Evolutionary conservation across 2,888 invertebrate species (phyloP).

Genomic region (Drosophila subsilvestris): DNA sequence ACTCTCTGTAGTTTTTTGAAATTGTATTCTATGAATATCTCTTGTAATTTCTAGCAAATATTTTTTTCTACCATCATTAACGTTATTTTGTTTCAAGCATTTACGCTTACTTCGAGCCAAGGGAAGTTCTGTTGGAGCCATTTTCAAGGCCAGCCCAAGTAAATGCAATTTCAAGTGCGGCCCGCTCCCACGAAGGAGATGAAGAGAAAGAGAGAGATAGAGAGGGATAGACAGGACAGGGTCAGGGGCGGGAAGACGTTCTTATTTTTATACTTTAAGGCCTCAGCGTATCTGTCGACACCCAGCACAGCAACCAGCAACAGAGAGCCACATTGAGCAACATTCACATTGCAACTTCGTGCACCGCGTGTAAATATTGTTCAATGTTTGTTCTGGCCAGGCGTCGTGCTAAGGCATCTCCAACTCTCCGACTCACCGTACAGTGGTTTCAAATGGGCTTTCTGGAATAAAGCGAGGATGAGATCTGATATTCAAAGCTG

Average conservation of each 20-base stretch:
- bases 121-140: conserved; percentile 29
- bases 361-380: conserved; percentile 79
- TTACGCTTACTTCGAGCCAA: conserved; percentile 25
- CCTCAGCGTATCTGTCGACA: conserved; percentile 71
- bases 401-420: conserved; percentile 46
- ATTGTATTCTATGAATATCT: too few relatives aligned
- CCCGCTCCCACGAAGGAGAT: conserved; percentile 47
- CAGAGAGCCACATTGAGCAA: conserved; percentile 36
- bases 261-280: conserved; percentile 76
- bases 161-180: conserved; percentile 64
- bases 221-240: conserved; percentile 5
- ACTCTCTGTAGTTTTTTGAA: too few relatives aligned
- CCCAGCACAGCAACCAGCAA: conserved; percentile 52
- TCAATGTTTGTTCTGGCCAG: conserved; percentile 77
- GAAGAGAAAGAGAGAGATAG: conserved; percentile 16
- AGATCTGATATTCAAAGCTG: too few relatives aligned
- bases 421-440: conserved; percentile 21
- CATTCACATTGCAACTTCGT: conserved; percentile 78
- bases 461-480: not conserved
- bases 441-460: conserved; percentile 9
- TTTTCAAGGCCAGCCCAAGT: conserved; percentile 69
- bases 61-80: not conserved
- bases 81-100: not conserved
- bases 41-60: too few relatives aligned
- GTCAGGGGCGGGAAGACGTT: conserved; percentile 51